Evolutionary conservation across 2,888 invertebrate species (phyloP).

Genomic region (Miltochrista miniata): DNA sequence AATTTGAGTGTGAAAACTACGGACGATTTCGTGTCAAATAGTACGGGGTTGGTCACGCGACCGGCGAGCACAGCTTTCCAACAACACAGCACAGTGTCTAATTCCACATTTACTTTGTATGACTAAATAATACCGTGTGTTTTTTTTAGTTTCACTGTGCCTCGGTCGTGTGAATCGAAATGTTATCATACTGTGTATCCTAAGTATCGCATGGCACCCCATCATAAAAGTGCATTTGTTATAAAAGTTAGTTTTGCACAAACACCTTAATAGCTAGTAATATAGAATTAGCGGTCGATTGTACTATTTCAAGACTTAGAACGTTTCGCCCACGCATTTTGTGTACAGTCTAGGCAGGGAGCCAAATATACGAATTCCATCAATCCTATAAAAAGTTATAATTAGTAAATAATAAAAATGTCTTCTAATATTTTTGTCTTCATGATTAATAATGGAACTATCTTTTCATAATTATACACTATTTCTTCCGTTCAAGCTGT

Average conservation of each 20-base stretch:
- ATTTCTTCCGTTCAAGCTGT: no score
- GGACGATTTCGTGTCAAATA: slow-evolving; percentile 69
- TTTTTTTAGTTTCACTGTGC: slow-evolving; percentile 25
- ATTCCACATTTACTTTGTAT: slow-evolving; percentile 6
- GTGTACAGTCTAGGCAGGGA: slow-evolving; percentile 13
- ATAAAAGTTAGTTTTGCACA: slow-evolving; percentile 37
- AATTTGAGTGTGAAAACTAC: slow-evolving; percentile 77
- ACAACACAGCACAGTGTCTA: slow-evolving; percentile 31
- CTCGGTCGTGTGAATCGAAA: slow-evolving; percentile 36
- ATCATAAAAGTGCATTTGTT: slow-evolving; percentile 73
- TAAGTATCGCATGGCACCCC: slow-evolving; percentile 69
- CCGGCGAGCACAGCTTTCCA: slow-evolving; percentile 35
- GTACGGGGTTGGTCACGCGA: slow-evolving; percentile 64
- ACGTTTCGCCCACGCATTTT: slow-evolving; percentile 9
- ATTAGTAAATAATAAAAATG: slow-evolving; percentile 15
- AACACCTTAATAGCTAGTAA: slow-evolving; percentile 37
- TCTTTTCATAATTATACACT: background rate
- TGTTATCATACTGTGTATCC: slow-evolving; percentile 60
- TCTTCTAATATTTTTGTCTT: slow-evolving; percentile 1
- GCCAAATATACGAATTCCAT: slow-evolving; percentile 15
- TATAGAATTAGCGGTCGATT: slow-evolving; percentile 28
- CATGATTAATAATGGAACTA: background rate
- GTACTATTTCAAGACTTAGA: slow-evolving; percentile 14
- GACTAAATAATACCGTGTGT: slow-evolving; percentile 16
- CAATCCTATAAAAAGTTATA: slow-evolving; percentile 11